phyloP scores from a whole-genome alignment of 2,113 vertebrate species.

The Calypte anna region DNA sequence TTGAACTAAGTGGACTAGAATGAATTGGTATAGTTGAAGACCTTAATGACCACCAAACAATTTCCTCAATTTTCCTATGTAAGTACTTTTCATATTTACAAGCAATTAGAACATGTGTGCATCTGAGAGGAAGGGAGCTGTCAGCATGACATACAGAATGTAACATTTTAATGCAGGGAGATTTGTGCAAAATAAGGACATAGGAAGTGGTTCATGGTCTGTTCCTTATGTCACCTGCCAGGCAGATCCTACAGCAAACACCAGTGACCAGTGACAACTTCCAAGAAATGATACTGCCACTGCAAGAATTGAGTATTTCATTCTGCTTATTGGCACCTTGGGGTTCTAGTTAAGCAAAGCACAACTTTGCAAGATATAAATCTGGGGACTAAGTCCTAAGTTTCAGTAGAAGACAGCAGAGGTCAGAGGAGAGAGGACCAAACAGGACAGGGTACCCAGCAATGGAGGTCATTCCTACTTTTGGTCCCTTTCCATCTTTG shows the following conservation, averaged over 20 bases:
- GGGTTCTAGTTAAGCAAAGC: not conserved
- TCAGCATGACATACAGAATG: not conserved
- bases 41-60: not conserved
- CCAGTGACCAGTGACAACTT: accelerated
- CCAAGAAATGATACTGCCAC: not conserved
- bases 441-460: not conserved
- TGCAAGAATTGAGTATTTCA: not conserved
- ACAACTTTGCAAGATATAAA: not conserved
- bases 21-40: slow-evolving; percentile 1
- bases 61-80: slow-evolving; percentile 1
- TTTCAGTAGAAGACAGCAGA: not conserved
- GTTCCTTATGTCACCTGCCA: not conserved
- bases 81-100: not conserved
- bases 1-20: slow-evolving; percentile 2
- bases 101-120: not conserved
- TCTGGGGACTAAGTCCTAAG: not conserved
- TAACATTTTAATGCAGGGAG: not conserved
- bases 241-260: not conserved
- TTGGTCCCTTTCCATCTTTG: not conserved
- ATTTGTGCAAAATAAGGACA: not conserved
- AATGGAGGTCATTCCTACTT: not conserved
- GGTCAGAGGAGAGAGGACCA: not conserved
- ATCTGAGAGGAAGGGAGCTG: not conserved
- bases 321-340: not conserved
- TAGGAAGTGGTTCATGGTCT: not conserved